phyloP scores from a whole-genome alignment of 1,140 invertebrate species.

The Drosophila cardini region DNA sequence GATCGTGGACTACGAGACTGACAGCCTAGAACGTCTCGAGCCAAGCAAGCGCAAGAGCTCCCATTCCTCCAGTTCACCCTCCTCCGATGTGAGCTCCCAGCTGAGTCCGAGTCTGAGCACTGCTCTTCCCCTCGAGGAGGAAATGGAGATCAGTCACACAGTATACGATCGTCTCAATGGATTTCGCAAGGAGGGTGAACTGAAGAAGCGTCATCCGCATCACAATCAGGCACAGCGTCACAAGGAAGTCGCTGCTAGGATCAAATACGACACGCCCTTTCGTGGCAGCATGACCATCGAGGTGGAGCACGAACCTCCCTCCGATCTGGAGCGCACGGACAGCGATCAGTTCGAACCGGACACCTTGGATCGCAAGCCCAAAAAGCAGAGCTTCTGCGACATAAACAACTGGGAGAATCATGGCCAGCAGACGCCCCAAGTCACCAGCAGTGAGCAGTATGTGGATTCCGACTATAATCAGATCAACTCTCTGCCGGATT shows the following conservation, averaged over 20 bases:
- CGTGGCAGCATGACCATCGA: constrained; percentile 88
- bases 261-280: constrained; percentile 84
- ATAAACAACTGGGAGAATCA: constrained; percentile 84
- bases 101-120: constrained; percentile 89
- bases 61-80: constrained; percentile 87
- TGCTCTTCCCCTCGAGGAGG: constrained; percentile 90
- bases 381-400: constrained; percentile 86
- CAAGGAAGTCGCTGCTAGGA: constrained; percentile 75
- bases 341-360: constrained; percentile 92
- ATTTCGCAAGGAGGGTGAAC: constrained; percentile 78
- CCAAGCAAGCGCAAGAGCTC: constrained; percentile 85
- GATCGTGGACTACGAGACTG: constrained; percentile 90
- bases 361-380: constrained; percentile 92
- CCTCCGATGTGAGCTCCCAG: constrained; percentile 88
- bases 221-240: constrained; percentile 57
- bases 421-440: constrained; percentile 50
- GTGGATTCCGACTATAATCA: constrained; percentile 87
- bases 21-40: constrained; percentile 90
- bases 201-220: constrained; percentile 65
- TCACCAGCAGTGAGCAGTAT: constrained; percentile 82
- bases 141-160: constrained; percentile 90
- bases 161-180: constrained; percentile 85
- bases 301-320: constrained; percentile 86
- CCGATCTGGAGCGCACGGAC: constrained; percentile 80
- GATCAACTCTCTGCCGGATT: constrained; percentile 82